Evolutionary conservation across 2,888 invertebrate genomes (phyloP), one percentile per base, ranked within the genome.

Genomic region (Agriotes lineatus): DNA sequence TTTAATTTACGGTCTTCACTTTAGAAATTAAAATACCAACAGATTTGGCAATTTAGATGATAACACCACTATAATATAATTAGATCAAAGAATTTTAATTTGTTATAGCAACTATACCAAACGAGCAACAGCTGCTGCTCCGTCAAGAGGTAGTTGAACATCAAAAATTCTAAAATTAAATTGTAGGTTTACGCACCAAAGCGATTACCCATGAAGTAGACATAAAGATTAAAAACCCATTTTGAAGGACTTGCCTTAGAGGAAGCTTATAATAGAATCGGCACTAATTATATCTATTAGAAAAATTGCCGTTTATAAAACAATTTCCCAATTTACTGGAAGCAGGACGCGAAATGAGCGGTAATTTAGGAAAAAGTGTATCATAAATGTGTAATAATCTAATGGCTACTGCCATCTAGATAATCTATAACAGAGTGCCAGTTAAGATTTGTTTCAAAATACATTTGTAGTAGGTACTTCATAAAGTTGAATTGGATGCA

Each of bases 171-270:
- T 2, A 6, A 18, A 52, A 52, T 16, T 52, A 52, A 33, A 52
- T 33, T 52, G 33, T 22, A 52, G 52, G 52, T 4, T 33, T 52
- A 16, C 33, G 18, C n/a, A 30, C 18, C 35, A 33, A 18, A 30
- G 9, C 52, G 16, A 52, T 50, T 50, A 50, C 22, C 20, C n/a
- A 30, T 12, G 2, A 9, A 25, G 20, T 30, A 50, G 50, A 16
- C n/a, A 19, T 7, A 14, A 33, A 52, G 52, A 52, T 52, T 52
- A 52, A 52, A 52, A 52, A 18, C 33, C 12, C 52, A 52, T 52
- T 50, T 52, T 19, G 52, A 16, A 18, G 52, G 52, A 10, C 18
- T 33, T 33, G 18, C 52, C 33, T 52, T 33, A 2, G 18, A 52
- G n/a, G 7, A 45, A 18, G 33, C 30, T 52, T 52, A 52, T 52